phyloP scores from a whole-genome alignment of 2,888 invertebrate genomes.

The Seladonia tumulorum region DNA sequence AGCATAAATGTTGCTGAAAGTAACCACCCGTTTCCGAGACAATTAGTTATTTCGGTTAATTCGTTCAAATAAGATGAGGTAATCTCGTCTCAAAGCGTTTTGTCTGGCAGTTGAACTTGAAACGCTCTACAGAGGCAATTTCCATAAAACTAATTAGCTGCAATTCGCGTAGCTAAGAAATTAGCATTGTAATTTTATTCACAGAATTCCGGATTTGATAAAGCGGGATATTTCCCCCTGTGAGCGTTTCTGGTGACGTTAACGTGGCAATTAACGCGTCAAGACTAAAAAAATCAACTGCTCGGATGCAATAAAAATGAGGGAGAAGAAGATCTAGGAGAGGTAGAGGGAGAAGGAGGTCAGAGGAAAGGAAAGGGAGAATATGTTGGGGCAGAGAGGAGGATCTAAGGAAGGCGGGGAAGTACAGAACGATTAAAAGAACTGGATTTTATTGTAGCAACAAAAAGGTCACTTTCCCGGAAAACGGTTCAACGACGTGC shows the following conservation, averaged over 20 bases:
- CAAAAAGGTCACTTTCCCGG: conserved; percentile 23
- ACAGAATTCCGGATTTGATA: not conserved
- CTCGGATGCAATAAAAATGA: too few relatives aligned
- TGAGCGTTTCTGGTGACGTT: not conserved
- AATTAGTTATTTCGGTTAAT: not conserved
- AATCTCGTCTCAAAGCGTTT: not conserved
- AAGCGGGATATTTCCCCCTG: not conserved
- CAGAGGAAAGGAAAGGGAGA: not conserved
- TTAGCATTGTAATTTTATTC: not conserved
- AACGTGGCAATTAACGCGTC: not conserved
- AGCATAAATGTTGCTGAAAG: not conserved
- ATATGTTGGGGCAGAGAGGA: not conserved
- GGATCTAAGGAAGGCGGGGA: not conserved
- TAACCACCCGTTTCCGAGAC: not conserved
- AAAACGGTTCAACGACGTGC: conserved; percentile 58
- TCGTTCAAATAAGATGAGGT: not conserved
- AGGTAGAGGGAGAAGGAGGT: not conserved
- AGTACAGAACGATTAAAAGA: not conserved
- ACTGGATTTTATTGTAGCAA: not conserved
- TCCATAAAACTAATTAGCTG: not conserved
- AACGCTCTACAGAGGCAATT: not conserved
- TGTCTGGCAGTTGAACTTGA: not conserved
- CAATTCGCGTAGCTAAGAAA: not conserved
- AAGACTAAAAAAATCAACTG: not conserved
- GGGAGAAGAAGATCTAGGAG: not conserved